Percentiles rank a stretch among this genome's conserved stretches.
Evolutionary conservation across 2,113 vertebrate species (phyloP).

Genomic region (Phaethon lepturus): DNA sequence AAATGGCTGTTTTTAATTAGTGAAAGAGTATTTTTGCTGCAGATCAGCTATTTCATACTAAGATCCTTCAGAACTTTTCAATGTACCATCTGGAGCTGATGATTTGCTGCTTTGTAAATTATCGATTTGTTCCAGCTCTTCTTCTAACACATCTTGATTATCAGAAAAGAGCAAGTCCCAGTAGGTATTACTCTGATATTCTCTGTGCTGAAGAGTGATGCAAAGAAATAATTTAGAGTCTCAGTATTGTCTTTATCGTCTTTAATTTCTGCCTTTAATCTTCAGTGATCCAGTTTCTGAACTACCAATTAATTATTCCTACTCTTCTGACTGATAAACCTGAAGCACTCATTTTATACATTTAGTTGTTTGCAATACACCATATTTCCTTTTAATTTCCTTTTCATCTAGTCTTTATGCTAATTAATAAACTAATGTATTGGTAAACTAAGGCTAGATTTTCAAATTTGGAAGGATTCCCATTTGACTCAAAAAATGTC

Average conservation of each 20-base stretch:
- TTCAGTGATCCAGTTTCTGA: background rate
- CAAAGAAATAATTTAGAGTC: constrained; percentile 43
- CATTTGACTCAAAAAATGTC: background rate
- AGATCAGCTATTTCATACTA: constrained; percentile 28
- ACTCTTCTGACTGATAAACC: background rate
- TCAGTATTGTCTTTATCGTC: constrained; percentile 19
- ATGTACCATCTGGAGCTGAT: constrained; percentile 56
- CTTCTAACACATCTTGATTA: constrained; percentile 65
- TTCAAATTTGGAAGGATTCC: background rate
- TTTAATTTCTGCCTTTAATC: constrained; percentile 35
- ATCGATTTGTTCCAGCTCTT: constrained; percentile 66
- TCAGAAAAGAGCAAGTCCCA: constrained; percentile 64
- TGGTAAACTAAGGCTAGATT: background rate
- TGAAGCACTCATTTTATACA: background rate
- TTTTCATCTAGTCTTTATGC: background rate
- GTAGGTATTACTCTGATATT: constrained; percentile 32
- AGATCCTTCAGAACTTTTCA: constrained; percentile 37
- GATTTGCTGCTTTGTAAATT: constrained; percentile 60
- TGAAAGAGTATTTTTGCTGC: constrained; percentile 21
- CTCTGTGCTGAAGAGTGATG: background rate
- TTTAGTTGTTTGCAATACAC: background rate
- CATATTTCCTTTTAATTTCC: background rate
- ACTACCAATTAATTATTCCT: background rate
- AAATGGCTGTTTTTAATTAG: constrained; percentile 35
- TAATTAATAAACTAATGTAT: background rate